These are phyloP conservation scores for Monodelphis domestica DNA, from an alignment of 2,797 vertebrate species.

Conservation along the genomic window DNA sequence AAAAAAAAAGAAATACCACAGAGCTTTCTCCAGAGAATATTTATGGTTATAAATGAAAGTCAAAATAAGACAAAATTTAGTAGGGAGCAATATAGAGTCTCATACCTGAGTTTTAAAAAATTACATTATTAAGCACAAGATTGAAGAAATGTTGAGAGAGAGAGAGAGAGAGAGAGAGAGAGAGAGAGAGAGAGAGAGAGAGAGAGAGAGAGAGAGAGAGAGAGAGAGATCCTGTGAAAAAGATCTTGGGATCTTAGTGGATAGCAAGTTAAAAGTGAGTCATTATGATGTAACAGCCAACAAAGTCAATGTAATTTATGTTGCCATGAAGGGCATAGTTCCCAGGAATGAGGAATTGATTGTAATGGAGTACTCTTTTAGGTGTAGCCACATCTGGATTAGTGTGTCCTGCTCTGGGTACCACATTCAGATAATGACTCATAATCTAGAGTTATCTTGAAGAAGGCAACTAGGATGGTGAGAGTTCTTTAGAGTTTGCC, in stretches of 20 bases:
- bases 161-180: neutral
- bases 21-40: neutral
- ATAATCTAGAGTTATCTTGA: no score
- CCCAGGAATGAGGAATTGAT: neutral
- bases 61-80: neutral
- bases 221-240: neutral
- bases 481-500: neutral
- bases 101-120: neutral
- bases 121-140: neutral
- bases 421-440: neutral
- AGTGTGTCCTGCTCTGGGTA: neutral
- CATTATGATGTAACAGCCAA: neutral
- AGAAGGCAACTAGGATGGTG: neutral
- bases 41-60: slow-evolving; percentile 26
- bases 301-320: neutral
- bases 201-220: no score
- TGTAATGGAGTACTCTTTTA: neutral
- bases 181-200: neutral
- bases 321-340: neutral
- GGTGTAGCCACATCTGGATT: neutral
- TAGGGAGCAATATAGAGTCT: neutral
- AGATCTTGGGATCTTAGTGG: neutral
- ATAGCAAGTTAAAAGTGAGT: neutral
- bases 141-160: no score
- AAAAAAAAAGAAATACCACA: neutral